Evolutionary conservation across 2,113 vertebrate genomes (phyloP).

Genomic region (Stomatorhinus ivindoensis): DNA sequence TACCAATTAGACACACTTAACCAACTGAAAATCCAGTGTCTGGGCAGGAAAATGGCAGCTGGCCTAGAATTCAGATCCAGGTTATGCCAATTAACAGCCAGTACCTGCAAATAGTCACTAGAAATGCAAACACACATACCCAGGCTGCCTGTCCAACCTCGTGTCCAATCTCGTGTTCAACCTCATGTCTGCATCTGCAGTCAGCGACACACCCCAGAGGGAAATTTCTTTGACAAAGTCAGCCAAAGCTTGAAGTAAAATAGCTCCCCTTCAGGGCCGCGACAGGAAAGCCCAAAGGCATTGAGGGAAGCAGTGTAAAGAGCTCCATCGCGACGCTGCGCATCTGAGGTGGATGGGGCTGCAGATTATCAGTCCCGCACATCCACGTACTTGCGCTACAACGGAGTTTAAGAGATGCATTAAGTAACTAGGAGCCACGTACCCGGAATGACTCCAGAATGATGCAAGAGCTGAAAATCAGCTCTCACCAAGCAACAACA

Average conservation of each 20-base stretch:
- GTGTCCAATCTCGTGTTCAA: background rate
- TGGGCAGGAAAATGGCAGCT: background rate
- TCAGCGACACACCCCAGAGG: background rate
- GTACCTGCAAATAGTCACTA: background rate
- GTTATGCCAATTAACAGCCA: background rate
- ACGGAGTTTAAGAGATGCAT: slow-evolving; percentile 23
- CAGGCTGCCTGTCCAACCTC: background rate
- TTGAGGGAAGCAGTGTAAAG: background rate
- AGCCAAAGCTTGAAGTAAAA: background rate
- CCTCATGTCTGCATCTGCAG: background rate
- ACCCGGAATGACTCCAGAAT: slow-evolving; percentile 45
- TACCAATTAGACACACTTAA: slow-evolving; percentile 22
- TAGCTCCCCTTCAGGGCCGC: background rate
- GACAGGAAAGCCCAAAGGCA: background rate
- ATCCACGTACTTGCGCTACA: background rate
- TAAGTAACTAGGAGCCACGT: background rate
- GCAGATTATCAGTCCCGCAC: background rate
- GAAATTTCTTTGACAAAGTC: background rate
- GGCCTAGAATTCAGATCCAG: background rate
- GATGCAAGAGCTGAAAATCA: slow-evolving; percentile 54
- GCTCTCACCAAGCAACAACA: slow-evolving; percentile 21
- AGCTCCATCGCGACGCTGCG: background rate
- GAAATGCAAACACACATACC: background rate
- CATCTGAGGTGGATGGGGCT: background rate
- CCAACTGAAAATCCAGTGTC: background rate